Evolutionary conservation across 2,888 invertebrate genomes (phyloP).

Genomic region (Apoda limacodes): DNA sequence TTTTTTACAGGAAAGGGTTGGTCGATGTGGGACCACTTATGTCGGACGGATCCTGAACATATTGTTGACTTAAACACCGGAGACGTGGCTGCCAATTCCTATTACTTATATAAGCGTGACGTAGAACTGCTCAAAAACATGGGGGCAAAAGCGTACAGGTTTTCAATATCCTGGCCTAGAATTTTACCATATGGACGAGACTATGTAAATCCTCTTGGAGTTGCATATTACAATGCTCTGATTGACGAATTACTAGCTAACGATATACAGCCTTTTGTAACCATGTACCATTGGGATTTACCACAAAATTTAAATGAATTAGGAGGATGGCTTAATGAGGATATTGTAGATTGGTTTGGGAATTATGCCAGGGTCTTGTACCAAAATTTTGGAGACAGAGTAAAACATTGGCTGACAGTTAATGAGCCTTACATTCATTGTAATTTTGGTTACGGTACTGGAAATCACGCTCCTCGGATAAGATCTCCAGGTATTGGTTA

Average conservation of each 20-base stretch:
- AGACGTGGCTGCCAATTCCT: slow-evolving; percentile 67
- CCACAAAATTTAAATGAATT: slow-evolving; percentile 53
- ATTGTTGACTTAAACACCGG: slow-evolving; percentile 62
- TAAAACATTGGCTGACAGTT: slow-evolving; percentile 64
- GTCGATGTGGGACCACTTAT: slow-evolving; percentile 70
- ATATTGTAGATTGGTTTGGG: slow-evolving; percentile 44
- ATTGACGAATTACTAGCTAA: slow-evolving; percentile 68
- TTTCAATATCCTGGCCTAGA: slow-evolving; percentile 71
- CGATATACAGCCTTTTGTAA: slow-evolving; percentile 68
- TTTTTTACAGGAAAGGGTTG: slow-evolving; percentile 53
- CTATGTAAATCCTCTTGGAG: slow-evolving; percentile 60
- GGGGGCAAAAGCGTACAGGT: slow-evolving; percentile 52
- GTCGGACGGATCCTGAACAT: slow-evolving; percentile 44
- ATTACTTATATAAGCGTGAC: slow-evolving; percentile 66
- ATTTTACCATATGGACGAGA: slow-evolving; percentile 67
- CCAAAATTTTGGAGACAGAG: slow-evolving; percentile 48
- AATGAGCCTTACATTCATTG: slow-evolving; percentile 58
- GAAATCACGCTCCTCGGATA: slow-evolving; percentile 28
- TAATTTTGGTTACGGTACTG: slow-evolving; percentile 40
- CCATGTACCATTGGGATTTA: slow-evolving; percentile 61
- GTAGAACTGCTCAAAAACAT: slow-evolving; percentile 40
- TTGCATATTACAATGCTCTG: slow-evolving; percentile 72
- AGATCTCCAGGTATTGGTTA: slow-evolving; percentile 41
- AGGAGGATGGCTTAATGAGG: slow-evolving; percentile 55
- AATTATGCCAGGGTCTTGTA: slow-evolving; percentile 50